phyloP scores from a whole-genome alignment of 2,113 vertebrate genomes.

The Daubentonia madagascariensis region DNA sequence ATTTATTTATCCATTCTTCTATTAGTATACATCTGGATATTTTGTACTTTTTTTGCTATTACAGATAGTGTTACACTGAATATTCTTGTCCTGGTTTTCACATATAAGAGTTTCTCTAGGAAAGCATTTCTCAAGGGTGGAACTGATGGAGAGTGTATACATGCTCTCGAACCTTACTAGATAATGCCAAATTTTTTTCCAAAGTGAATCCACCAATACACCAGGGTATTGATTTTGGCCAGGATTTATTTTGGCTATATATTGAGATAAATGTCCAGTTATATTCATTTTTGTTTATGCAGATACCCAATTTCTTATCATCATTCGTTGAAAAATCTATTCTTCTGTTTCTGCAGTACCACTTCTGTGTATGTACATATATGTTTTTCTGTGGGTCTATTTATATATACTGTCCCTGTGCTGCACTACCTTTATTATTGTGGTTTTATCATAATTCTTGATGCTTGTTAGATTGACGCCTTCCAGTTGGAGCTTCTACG shows the following conservation, averaged over 20 bases:
- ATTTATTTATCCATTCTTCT: neutral
- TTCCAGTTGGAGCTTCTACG: neutral
- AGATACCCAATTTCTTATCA: neutral
- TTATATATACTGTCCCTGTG: neutral
- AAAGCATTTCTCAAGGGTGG: neutral
- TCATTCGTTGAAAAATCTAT: neutral
- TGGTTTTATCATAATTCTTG: neutral
- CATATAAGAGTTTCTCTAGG: neutral
- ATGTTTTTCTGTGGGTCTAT: neutral
- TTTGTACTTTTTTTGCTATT: neutral
- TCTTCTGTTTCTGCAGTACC: neutral
- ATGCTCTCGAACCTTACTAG: neutral
- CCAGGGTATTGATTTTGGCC: neutral
- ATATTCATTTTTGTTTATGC: neutral
- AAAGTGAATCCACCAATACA: neutral
- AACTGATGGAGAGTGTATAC: neutral
- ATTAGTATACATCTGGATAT: neutral
- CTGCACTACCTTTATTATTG: neutral
- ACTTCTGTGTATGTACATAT: neutral
- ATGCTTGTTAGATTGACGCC: neutral
- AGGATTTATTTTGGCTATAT: neutral
- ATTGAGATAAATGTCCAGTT: neutral
- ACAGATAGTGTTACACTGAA: neutral
- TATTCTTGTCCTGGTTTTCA: neutral
- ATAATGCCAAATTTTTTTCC: neutral